phyloP scores from a whole-genome alignment of 2,888 invertebrate species.

The Apodemia mormo region DNA sequence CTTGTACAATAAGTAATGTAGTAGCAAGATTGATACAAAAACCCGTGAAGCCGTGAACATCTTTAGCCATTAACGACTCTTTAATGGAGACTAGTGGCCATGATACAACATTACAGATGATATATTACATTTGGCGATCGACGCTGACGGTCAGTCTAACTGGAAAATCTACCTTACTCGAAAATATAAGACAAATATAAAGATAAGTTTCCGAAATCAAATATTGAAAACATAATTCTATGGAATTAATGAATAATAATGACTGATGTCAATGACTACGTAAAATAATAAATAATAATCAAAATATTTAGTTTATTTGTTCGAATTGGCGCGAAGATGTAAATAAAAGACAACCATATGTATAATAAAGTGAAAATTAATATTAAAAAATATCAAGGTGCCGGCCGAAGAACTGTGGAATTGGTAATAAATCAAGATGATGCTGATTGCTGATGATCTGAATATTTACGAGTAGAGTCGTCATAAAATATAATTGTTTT shows the following conservation, averaged over 20 bases:
- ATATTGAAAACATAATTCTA: background rate
- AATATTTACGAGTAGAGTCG: background rate
- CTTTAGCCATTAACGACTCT: background rate
- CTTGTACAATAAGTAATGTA: too few relatives aligned
- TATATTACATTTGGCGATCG: background rate
- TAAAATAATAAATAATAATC: background rate
- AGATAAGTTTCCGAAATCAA: background rate
- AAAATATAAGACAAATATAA: too few relatives aligned
- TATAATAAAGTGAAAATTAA: background rate
- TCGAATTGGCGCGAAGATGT: background rate
- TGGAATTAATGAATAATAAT: slow-evolving; percentile 7
- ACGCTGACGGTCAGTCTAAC: background rate
- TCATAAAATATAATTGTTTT: too few relatives aligned
- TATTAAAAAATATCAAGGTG: background rate
- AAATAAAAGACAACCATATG: background rate
- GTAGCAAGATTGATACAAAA: too few relatives aligned
- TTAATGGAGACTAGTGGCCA: background rate
- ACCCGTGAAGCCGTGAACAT: too few relatives aligned
- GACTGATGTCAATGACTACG: background rate
- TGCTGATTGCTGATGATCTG: background rate
- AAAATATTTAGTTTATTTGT: background rate
- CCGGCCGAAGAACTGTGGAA: background rate
- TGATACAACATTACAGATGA: background rate
- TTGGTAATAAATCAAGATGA: background rate
- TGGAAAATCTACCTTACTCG: background rate